Conservation (phyloP, 2,797 vertebrate genomes). For the Craterocephalus amniculus region DNA sequence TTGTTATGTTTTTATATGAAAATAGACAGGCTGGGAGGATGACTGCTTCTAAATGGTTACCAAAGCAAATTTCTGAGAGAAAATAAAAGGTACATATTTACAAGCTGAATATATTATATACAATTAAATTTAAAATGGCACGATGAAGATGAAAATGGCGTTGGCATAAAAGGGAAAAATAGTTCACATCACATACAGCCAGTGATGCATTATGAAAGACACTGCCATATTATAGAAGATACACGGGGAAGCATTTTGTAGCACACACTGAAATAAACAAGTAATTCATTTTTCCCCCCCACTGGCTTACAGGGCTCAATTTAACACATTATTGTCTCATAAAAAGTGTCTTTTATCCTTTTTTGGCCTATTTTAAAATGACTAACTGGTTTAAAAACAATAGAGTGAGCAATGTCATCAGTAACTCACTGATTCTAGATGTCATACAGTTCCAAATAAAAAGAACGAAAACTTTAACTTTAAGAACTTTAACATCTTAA, state of each 20-base stretch:
- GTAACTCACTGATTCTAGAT: slow-evolving; percentile 5
- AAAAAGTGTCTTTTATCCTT: slow-evolving; percentile 49
- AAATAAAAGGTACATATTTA: neutral
- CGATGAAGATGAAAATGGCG: neutral
- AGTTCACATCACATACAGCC: slow-evolving; percentile 12
- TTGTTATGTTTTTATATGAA: no score
- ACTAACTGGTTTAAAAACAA: slow-evolving; percentile 14
- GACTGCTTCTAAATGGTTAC: neutral
- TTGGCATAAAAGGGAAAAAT: slow-evolving; percentile 1
- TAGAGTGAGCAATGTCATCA: slow-evolving; percentile 19
- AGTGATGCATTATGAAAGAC: slow-evolving; percentile 43
- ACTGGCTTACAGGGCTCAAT: slow-evolving; percentile 42
- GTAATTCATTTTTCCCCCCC: slow-evolving; percentile 35
- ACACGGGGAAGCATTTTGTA: slow-evolving; percentile 24
- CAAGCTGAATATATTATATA: neutral
- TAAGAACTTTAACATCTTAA: neutral
- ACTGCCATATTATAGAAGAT: slow-evolving; percentile 29
- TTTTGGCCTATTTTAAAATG: slow-evolving; percentile 44
- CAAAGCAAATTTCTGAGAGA: neutral
- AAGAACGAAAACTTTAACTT: neutral
- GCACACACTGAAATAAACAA: slow-evolving; percentile 46
- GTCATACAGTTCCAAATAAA: neutral
- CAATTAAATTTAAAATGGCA: neutral
- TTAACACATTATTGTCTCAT: slow-evolving; percentile 51
- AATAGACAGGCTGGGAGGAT: slow-evolving; percentile 6